These are phyloP conservation scores for Brachionus rubens DNA, from an alignment of 1,140 invertebrate species.

Conservation along the genomic window DNA sequence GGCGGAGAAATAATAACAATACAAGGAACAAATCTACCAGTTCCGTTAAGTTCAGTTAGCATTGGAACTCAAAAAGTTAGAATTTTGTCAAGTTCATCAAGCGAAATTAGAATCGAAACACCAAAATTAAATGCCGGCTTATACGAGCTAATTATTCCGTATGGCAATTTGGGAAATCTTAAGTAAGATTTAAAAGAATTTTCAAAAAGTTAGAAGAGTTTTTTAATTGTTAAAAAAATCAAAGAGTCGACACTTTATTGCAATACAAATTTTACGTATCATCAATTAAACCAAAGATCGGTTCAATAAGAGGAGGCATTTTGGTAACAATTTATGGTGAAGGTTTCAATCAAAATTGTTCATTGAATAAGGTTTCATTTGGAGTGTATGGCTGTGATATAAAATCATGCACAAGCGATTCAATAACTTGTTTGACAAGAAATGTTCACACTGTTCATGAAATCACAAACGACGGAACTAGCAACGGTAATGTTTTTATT, in stretches of 20 bases:
- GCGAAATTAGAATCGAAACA: slow-evolving; percentile 47
- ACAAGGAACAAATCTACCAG: slow-evolving; percentile 50
- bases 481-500: slow-evolving; percentile 48
- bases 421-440: slow-evolving; percentile 51
- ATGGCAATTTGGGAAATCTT: neutral
- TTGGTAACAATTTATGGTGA: slow-evolving; percentile 51
- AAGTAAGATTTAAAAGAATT: neutral
- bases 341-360: slow-evolving; percentile 50
- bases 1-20: slow-evolving; percentile 50
- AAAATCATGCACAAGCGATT: slow-evolving; percentile 46
- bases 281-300: slow-evolving; percentile 32
- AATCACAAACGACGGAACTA: slow-evolving; percentile 51
- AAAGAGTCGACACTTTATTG: neutral
- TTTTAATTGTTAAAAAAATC: neutral
- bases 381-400: slow-evolving; percentile 50
- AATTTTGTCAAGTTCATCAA: slow-evolving; percentile 45
- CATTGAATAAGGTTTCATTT: slow-evolving; percentile 50
- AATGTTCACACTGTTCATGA: slow-evolving; percentile 49
- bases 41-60: neutral
- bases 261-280: slow-evolving; percentile 45
- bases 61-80: slow-evolving; percentile 48
- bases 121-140: slow-evolving; percentile 48
- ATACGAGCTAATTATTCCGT: slow-evolving; percentile 44
- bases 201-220: neutral
- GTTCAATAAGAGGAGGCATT: slow-evolving; percentile 51